Evolutionary conservation across 2,113 vertebrate species (phyloP).

Genomic region (Notiomystis cincta): DNA sequence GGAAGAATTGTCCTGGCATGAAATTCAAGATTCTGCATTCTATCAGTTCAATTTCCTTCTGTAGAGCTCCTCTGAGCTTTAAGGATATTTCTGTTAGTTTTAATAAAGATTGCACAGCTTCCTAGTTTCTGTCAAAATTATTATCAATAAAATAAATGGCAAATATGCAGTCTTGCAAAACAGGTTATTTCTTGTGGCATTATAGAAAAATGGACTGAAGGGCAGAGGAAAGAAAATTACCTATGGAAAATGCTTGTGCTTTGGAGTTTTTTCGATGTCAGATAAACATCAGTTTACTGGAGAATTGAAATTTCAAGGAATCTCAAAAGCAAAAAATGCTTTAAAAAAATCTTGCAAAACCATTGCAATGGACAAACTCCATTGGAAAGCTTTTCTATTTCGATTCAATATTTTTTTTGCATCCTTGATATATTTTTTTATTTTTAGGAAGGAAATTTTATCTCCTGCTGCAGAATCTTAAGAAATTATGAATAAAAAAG

Average conservation of each 20-base stretch:
- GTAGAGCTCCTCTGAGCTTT: not conserved
- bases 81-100: not conserved
- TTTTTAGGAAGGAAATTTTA: not conserved
- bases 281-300: not conserved
- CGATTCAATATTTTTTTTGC: not conserved
- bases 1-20: not conserved
- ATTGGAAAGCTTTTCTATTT: not conserved
- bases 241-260: not conserved
- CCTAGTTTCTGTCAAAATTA: constrained; percentile 33
- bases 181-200: not conserved
- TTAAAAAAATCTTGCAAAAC: not conserved
- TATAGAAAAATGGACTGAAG: not conserved
- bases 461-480: not conserved
- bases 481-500: not conserved
- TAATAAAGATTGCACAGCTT: not conserved
- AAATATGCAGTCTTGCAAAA: not conserved
- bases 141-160: constrained; percentile 7
- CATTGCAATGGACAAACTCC: not conserved
- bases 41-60: not conserved
- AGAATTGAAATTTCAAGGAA: not conserved
- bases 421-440: not conserved
- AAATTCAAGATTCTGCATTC: constrained; percentile 1
- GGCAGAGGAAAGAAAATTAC: not conserved
- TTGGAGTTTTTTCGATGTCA: not conserved
- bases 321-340: not conserved